phyloP scores from a whole-genome alignment of 2,888 invertebrate genomes.

The Dysmachus trigonus region DNA sequence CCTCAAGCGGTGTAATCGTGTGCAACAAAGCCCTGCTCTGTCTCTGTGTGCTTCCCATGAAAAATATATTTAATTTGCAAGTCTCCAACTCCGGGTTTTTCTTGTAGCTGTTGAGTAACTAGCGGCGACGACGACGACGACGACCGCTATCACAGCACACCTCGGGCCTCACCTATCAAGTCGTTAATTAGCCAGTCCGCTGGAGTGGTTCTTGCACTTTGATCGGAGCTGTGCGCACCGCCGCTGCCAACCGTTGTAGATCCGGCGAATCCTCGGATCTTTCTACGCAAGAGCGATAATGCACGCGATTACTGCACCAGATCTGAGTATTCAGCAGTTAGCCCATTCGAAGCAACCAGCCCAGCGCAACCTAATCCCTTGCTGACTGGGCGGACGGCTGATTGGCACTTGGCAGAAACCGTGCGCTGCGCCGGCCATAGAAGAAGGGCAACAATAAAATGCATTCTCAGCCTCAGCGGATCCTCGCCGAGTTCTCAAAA shows the following conservation, averaged over 20 bases:
- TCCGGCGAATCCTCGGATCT: not conserved
- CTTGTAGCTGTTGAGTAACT: not conserved
- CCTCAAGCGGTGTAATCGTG: not conserved
- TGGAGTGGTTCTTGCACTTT: constrained; percentile 12
- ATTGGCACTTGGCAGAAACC: not conserved
- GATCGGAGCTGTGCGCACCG: not conserved
- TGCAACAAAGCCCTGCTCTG: not conserved
- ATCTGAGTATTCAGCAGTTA: not conserved
- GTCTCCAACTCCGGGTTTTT: not conserved
- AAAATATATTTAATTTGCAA: not conserved
- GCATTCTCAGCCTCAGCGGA: not conserved
- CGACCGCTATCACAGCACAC: not conserved
- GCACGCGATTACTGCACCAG: not conserved
- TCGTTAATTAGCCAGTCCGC: constrained; percentile 13
- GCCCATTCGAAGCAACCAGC: not conserved
- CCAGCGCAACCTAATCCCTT: not conserved
- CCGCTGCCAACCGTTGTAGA: not conserved
- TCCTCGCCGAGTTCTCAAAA: not conserved
- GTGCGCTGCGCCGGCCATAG: not conserved
- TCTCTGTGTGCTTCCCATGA: not conserved
- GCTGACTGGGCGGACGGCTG: not conserved
- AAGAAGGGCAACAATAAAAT: not conserved
- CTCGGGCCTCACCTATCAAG: not conserved
- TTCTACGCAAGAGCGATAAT: not conserved
- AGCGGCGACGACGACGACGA: not conserved